A percentile compares a stretch with the other conserved stretches of the same genome.
phyloP scores from a whole-genome alignment of 2,797 vertebrate species.

The Sebastes aleutianus region DNA sequence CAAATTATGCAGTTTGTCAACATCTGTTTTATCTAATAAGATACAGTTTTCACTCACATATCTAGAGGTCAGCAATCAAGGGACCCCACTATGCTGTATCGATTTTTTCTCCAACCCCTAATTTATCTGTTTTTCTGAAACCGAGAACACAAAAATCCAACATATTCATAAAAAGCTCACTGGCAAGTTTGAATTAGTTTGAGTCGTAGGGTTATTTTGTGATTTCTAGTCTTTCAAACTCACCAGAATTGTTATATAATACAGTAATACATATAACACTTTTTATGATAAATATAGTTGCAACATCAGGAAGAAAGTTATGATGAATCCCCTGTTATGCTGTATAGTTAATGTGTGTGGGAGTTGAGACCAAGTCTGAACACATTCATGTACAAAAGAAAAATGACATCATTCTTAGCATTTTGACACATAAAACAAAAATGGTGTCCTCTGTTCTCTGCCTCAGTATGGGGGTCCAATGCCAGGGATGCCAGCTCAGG shows the following conservation, averaged over 20 bases:
- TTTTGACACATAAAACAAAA: not conserved
- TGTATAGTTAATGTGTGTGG: not conserved
- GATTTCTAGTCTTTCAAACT: not conserved
- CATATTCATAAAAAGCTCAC: not conserved
- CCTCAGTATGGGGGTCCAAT: conserved; percentile 83
- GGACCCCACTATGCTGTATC: no score
- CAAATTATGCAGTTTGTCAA: no score
- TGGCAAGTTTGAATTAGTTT: not conserved
- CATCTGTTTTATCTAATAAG: no score
- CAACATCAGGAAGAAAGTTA: not conserved
- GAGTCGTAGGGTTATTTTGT: not conserved
- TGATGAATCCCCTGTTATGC: not conserved
- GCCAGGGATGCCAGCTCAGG: conserved; percentile 79
- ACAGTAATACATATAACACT: not conserved
- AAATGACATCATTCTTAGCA: not conserved
- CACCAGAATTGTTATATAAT: no score
- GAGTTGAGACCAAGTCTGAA: not conserved
- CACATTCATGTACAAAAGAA: not conserved
- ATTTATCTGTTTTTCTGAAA: accelerated
- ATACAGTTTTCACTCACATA: no score
- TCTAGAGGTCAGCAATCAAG: no score
- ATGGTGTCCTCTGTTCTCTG: not conserved
- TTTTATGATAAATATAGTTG: not conserved
- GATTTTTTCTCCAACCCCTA: no score
- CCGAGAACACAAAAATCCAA: not conserved